Evolutionary conservation across 2,797 vertebrate species (phyloP).

Genomic region (Cyprinodon diabolis): DNA sequence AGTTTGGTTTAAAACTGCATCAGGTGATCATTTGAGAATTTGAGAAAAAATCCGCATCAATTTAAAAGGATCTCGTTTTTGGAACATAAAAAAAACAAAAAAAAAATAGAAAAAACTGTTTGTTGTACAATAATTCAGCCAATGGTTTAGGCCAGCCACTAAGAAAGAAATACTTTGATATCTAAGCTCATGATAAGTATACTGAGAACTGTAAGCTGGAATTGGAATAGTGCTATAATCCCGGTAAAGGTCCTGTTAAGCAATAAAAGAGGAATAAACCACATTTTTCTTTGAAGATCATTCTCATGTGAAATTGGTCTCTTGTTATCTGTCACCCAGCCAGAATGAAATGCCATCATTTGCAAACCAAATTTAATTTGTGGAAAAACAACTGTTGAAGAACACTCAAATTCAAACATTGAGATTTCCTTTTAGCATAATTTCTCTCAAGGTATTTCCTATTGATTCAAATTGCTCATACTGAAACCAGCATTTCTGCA

Average conservation of each 20-base stretch:
- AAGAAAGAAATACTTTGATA: background rate
- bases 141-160: background rate
- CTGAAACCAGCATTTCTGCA: background rate
- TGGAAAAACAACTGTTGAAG: slow-evolving; percentile 1
- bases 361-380: slow-evolving; percentile 8
- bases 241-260: background rate
- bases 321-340: background rate
- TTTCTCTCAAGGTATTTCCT: slow-evolving; percentile 9
- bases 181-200: background rate
- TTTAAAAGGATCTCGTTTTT: background rate
- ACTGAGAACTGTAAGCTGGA: background rate
- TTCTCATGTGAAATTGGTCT: background rate
- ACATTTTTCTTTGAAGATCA: background rate
- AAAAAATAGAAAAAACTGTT: background rate
- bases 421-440: slow-evolving; percentile 2
- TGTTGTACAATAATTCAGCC: background rate
- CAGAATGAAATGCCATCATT: background rate
- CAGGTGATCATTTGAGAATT: background rate
- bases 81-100: too few species aligned
- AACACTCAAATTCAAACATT: background rate
- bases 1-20: background rate
- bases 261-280: background rate
- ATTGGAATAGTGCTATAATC: background rate
- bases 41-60: background rate
- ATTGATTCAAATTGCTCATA: background rate